Evolutionary conservation across 2,888 invertebrate species (phyloP).

Genomic region (Apamea sordens): DNA sequence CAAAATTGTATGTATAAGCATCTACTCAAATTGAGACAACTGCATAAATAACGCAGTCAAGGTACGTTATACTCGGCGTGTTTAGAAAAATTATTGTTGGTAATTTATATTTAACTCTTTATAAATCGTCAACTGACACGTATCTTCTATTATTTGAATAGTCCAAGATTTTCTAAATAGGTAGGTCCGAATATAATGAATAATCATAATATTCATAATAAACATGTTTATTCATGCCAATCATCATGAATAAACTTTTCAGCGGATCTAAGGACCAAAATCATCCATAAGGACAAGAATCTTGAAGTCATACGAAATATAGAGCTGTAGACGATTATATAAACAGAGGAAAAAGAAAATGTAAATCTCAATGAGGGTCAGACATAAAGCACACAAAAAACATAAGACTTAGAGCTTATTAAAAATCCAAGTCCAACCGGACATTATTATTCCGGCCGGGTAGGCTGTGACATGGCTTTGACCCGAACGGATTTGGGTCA

Average conservation of each 20-base stretch:
- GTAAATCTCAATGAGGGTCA: background rate
- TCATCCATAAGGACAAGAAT: background rate
- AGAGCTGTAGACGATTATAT: background rate
- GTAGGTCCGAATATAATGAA: background rate
- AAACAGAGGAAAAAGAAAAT: background rate
- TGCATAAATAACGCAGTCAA: conserved; percentile 39
- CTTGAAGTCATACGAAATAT: background rate
- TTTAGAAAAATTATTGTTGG: conserved; percentile 20
- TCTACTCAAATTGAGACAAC: conserved; percentile 29
- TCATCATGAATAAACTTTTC: background rate
- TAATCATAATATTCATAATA: no score
- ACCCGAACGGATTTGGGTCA: conserved; percentile 85
- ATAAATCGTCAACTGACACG: background rate
- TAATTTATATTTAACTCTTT: background rate
- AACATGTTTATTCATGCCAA: no score
- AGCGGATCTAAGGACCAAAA: background rate
- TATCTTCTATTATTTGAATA: no score
- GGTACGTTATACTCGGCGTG: conserved; percentile 12
- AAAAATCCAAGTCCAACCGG: conserved; percentile 51
- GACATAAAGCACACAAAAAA: conserved; percentile 23
- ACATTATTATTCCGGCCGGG: conserved; percentile 74
- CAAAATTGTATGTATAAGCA: conserved; percentile 37
- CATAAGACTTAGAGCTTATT: conserved; percentile 34
- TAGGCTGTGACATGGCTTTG: conserved; percentile 83
- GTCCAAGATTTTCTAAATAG: background rate